Conservation (phyloP, 2,797 vertebrate genomes). For the Anguilla megastoma region DNA sequence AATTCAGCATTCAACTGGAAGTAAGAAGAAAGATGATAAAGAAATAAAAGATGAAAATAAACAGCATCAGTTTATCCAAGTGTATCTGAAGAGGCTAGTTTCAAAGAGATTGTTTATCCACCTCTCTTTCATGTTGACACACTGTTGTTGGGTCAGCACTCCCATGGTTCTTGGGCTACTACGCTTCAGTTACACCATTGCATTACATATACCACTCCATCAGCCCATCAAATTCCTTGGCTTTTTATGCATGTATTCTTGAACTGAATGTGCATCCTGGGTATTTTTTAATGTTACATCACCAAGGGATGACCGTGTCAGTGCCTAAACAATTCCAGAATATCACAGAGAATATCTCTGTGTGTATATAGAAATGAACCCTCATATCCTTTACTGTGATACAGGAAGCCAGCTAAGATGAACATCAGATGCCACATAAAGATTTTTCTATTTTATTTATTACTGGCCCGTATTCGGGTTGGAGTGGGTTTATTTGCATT, state of each 20-base stretch:
- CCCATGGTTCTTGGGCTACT: background rate
- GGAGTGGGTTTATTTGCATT: too few relatives aligned
- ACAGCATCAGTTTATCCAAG: conserved; percentile 7
- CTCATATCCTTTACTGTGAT: background rate
- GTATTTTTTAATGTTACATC: background rate
- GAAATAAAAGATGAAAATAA: conserved; percentile 24
- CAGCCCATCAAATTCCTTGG: background rate
- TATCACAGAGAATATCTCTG: background rate
- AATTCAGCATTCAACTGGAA: conserved; percentile 18
- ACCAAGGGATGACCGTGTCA: background rate
- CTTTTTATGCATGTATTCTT: background rate
- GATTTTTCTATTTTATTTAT: background rate
- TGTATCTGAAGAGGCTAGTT: background rate
- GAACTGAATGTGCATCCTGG: background rate
- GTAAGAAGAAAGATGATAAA: background rate
- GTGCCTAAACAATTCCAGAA: background rate
- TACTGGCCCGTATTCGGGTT: background rate
- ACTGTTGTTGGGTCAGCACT: too few relatives aligned
- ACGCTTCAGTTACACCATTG: background rate
- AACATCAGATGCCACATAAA: background rate
- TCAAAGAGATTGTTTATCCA: conserved; percentile 1
- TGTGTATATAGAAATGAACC: background rate
- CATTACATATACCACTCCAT: background rate
- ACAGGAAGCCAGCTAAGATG: background rate
- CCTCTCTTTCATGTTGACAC: background rate